Evolutionary conservation across 2,888 invertebrate genomes (phyloP).

Genomic region (Caenorhabditis uteleia): DNA sequence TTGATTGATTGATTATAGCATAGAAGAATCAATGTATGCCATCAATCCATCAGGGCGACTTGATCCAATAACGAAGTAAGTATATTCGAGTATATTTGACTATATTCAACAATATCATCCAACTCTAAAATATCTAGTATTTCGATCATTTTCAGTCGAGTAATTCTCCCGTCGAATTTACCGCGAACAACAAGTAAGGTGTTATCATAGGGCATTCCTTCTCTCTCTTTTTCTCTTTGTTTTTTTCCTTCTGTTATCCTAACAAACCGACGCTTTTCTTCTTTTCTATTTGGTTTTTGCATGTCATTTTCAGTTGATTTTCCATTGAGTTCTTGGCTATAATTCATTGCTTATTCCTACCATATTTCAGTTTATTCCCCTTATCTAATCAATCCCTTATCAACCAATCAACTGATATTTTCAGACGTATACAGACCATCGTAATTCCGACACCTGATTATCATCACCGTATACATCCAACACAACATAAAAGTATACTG

Average conservation of each 20-base stretch:
- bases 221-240: constrained; percentile 5
- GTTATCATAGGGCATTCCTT: background rate
- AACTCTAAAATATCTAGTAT: too few relatives aligned
- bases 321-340: constrained; percentile 3
- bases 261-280: constrained; percentile 14
- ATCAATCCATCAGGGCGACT: constrained; percentile 62
- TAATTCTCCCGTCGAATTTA: constrained; percentile 46
- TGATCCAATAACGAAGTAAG: constrained; percentile 63
- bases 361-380: background rate
- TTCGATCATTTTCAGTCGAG: constrained; percentile 49
- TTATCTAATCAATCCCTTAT: background rate
- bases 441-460: constrained; percentile 65
- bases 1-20: constrained; percentile 36
- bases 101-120: background rate
- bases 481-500: constrained; percentile 30
- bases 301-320: constrained; percentile 3
- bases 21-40: constrained; percentile 69
- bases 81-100: background rate
- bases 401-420: constrained; percentile 9
- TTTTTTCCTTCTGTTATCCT: background rate
- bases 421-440: constrained; percentile 58
- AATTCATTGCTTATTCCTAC: background rate
- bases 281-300: background rate
- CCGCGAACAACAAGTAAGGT: constrained; percentile 42
- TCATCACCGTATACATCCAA: constrained; percentile 32